Evolutionary conservation across 2,113 vertebrate species (phyloP).

Genomic region (Manacus vitellinus): DNA sequence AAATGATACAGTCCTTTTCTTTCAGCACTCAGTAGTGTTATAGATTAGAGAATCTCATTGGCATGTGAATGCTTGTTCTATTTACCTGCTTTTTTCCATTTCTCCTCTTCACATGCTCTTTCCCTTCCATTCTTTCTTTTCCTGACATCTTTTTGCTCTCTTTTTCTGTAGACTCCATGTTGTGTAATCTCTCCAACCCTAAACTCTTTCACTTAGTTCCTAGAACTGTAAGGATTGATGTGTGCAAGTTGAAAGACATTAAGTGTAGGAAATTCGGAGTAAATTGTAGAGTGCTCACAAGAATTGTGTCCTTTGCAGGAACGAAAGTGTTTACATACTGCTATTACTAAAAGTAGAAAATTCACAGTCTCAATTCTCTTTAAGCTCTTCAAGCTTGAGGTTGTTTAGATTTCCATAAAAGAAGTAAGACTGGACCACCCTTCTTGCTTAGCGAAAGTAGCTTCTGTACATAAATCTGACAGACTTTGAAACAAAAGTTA

Average conservation of each 20-base stretch:
- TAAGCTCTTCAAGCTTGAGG: neutral
- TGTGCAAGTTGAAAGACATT: neutral
- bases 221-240: neutral
- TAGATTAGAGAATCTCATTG: neutral
- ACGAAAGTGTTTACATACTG: neutral
- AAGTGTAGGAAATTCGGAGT: neutral
- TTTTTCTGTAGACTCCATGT: neutral
- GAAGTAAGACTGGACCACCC: neutral
- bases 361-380: neutral
- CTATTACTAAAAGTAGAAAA: neutral
- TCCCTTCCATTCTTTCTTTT: neutral
- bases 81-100: neutral
- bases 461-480: neutral
- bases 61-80: neutral
- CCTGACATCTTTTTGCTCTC: neutral
- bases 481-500: neutral
- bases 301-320: neutral
- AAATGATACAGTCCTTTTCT: neutral
- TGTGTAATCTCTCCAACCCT: neutral
- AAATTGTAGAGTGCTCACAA: fast-evolving
- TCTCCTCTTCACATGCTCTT: neutral
- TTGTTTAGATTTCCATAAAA: neutral
- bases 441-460: neutral
- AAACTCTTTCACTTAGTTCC: neutral
- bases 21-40: neutral